Evolutionary conservation across 2,113 vertebrate species (phyloP), one percentile per base, ranked within the genome.

Genomic region (Pterocles orientalis): DNA sequence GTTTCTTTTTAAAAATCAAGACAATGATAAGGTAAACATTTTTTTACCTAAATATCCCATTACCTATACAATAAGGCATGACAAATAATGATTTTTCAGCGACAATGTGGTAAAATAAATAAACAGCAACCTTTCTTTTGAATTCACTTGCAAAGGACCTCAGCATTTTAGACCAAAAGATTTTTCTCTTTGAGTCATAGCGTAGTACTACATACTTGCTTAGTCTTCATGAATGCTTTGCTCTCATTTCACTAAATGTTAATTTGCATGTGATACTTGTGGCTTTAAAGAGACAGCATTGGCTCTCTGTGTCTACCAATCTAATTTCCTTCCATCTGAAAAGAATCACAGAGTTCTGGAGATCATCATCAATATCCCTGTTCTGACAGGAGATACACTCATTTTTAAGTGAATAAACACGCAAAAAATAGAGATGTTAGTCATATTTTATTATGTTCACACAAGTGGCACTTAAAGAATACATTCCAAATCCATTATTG

Each of bases 291-390:
- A 94, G 65, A 71, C 61, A 93, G 61, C 60, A 75, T 6, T 78
- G 72, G 39, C 43, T 94, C 60, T 88, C 64, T 77, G 17, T 91
- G 82, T 81, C 65, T 94, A 66, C 23, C 29, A 26, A 26, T 93
- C 95, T 92, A 72, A 95, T 94, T 91, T 96, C 94, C 79, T 96
- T 77, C 90, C 81, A 91, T 94, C 51, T 92, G 92, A 92, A 96
- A 94, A 90, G 43, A 89, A 87, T 92, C 82, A 25, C 58, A 56
- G 81, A 82, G 51, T 57, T 77, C 75, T 94, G 94, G 29, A 96
- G 76, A 77, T 82, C 76, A 94, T 85, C 20, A 60, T 48, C 51
- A 91, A 51, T 60, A 58, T 70, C 64, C 72, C 58, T 87, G 41
- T 90, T 92, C 51, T 92, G 81, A 86, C 68, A 79, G 86, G 24